Conservation (phyloP, 2,888 invertebrate species). For the Mimachlamys varia region DNA sequence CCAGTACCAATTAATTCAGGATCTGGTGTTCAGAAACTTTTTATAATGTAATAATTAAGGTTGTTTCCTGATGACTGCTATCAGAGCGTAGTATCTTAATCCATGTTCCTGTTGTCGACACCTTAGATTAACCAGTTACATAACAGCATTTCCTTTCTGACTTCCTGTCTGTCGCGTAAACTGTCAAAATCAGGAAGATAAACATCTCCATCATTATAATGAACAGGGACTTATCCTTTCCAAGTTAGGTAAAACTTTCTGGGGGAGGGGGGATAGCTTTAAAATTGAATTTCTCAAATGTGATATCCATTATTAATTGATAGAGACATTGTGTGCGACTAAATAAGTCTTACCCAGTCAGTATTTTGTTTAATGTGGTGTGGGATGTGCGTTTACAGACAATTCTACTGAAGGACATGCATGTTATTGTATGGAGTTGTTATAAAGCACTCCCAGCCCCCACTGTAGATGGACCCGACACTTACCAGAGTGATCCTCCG, state of each 20-base stretch:
- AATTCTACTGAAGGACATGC: neutral
- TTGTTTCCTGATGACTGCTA: neutral
- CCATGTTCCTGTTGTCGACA: too few species aligned
- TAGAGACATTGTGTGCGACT: too few species aligned
- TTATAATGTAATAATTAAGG: neutral
- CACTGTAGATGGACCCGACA: neutral
- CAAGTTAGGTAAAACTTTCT: too few species aligned
- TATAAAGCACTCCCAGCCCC: too few species aligned
- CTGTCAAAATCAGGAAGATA: neutral
- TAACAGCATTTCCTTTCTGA: neutral
- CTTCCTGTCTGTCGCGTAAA: neutral
- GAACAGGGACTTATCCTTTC: neutral
- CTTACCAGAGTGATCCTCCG: neutral
- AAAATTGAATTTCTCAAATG: too few species aligned
- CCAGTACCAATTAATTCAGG: neutral
- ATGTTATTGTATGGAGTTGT: neutral
- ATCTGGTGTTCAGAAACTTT: neutral
- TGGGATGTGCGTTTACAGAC: too few species aligned
- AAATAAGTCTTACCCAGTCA: too few species aligned
- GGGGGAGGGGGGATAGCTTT: too few species aligned
- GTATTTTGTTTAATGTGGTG: too few species aligned
- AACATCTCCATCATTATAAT: neutral
- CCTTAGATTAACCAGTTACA: neutral
- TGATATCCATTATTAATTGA: too few species aligned
- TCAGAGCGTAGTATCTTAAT: neutral